Evolutionary conservation across 92 coral and sea anemone species (phyloP), one percentile per base, ranked within the genome.

Genomic region (Pocillopora meandrina): DNA sequence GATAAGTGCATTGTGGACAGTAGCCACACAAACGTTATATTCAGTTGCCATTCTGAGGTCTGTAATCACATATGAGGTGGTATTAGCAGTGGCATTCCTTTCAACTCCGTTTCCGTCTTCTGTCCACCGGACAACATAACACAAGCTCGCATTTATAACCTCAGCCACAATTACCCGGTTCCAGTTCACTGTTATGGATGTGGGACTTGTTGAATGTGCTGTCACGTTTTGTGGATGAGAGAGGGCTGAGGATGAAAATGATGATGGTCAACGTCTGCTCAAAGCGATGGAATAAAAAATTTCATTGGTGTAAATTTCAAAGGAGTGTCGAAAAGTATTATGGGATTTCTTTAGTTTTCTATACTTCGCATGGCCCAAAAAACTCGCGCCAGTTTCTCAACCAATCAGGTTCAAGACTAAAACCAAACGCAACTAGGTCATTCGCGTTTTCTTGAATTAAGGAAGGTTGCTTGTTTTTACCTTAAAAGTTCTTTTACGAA

Each of bases 221-320:
- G 71, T 66, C 34, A 66, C 71, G 71, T 66, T 66, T 66, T 66
- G 71, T 23, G 71, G 71, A 23, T 66, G 71, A 15, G 1, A 23
- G 71, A 66, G 71, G 33, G 14, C 71, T 66, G 34, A 31, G 33
- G 42, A 23, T 20, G 12, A 66, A 42, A 42, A 42, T 42, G 8
- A 42, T 42, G 52, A 42, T 42, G 4, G 8, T 20, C 20, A 66
- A 9, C 33, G 34, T 20, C 71, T 12, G 5, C 71, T 12, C 71
- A 34, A 69, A 69, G 15, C 52, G 13, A 69, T 7, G 8, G 52
- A 7, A 42, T 7, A 42, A 42, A 42, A 42, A 42, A 3, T 3
- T 42, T 7, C 8, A 3, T 42, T 42, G 52, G 52, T 1, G 52
- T 7, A 42, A 42, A 42, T 42, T 42, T 42, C 52, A 42, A 7